A percentile compares a stretch with the other conserved stretches of the same genome.
These are phyloP conservation scores for Cepaea nemoralis DNA, from an alignment of 1,140 invertebrate species.

Conservation along the genomic window DNA sequence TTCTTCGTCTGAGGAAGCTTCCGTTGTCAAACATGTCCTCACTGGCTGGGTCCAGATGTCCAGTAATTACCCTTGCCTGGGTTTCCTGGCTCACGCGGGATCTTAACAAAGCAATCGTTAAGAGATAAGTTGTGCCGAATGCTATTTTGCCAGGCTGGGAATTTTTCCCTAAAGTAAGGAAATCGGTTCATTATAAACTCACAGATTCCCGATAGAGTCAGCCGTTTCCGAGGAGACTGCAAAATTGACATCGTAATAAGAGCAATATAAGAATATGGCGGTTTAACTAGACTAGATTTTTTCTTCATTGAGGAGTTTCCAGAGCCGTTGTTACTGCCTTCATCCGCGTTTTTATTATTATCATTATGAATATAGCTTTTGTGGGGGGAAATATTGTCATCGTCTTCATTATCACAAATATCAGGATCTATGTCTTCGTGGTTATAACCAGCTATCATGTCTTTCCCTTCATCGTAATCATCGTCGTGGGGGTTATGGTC, in stretches of 20 bases:
- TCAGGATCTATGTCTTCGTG: slow-evolving; percentile 34
- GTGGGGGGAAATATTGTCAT: neutral
- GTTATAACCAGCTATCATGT: slow-evolving; percentile 14
- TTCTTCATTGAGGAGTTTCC: slow-evolving; percentile 41
- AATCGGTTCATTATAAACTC: slow-evolving; percentile 99
- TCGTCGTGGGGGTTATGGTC: neutral
- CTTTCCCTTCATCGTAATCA: slow-evolving; percentile 9
- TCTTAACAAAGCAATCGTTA: slow-evolving; percentile 99
- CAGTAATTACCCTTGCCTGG: slow-evolving; percentile 98
- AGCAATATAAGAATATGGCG: slow-evolving; percentile 97
- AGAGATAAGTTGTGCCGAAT: slow-evolving; percentile 97
- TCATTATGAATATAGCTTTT: slow-evolving; percentile 35
- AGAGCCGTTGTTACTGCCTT: neutral
- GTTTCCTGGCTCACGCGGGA: slow-evolving; percentile 96
- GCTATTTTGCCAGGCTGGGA: slow-evolving; percentile 81
- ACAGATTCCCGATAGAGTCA: slow-evolving; percentile 97
- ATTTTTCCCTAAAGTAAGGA: slow-evolving; percentile 76
- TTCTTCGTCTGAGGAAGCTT: slow-evolving; percentile 92
- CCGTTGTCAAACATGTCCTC: slow-evolving; percentile 99
- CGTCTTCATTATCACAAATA: slow-evolving; percentile 33
- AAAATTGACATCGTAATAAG: slow-evolving; percentile 98
- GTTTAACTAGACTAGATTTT: slow-evolving; percentile 80
- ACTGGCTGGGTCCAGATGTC: slow-evolving; percentile 95
- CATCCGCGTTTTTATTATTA: neutral
- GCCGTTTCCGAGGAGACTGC: slow-evolving; percentile 94